Conservation (phyloP, 2,797 vertebrate genomes). For the Artibeus jamaicensis region DNA sequence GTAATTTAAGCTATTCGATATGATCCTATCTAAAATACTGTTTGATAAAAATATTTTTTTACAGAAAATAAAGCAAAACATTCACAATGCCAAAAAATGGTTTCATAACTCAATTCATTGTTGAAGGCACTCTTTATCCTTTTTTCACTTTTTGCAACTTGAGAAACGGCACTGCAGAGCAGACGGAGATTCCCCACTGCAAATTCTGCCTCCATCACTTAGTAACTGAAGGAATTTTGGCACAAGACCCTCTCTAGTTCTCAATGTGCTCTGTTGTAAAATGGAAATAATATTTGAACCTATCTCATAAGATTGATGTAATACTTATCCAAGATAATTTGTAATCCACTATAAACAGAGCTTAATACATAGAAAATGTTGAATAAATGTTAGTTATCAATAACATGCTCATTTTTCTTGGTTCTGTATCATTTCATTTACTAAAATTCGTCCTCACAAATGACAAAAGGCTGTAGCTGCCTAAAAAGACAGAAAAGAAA, state of each 20-base stretch:
- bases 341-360: background rate
- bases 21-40: background rate
- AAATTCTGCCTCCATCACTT: background rate
- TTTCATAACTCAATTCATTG: background rate
- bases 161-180: background rate
- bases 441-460: background rate
- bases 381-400: background rate
- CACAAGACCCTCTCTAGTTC: background rate
- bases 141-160: background rate
- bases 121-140: background rate
- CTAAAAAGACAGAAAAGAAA: background rate
- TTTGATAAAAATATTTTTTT: background rate
- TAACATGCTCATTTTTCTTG: background rate
- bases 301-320: background rate
- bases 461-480: background rate
- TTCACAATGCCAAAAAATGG: background rate
- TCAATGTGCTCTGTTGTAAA: background rate
- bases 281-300: background rate
- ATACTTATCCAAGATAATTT: background rate
- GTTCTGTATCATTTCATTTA: background rate
- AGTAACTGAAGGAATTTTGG: background rate
- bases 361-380: background rate
- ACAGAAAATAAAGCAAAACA: constrained; percentile 28
- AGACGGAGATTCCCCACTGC: background rate
- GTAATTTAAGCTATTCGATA: background rate